Evolutionary conservation across 2,797 vertebrate species (phyloP), one percentile per base, ranked within the genome.

Genomic region (Centroberyx gerrardi): DNA sequence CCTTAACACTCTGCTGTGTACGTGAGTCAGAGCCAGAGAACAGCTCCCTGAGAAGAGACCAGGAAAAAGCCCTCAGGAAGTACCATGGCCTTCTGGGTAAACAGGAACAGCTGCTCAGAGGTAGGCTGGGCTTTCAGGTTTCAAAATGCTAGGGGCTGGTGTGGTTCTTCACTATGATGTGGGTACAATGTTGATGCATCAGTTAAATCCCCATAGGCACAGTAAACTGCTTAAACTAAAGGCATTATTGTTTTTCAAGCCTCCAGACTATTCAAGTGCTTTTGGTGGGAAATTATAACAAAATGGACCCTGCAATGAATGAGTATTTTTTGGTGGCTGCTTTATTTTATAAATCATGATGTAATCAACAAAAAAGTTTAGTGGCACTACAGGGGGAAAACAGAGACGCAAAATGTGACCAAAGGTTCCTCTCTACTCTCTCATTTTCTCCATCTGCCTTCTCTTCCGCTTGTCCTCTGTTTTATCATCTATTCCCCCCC

Each of bases 21-120:
- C 97, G 93, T 72, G 97, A 99, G 80, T 96, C 98, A 65, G 97
- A 98, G 49, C 94, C 95, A 83, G 97, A 98, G 81, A 98, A 97
- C 76, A 96, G 97, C 49, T 96, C 95, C 0, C 81, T 98, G 58
- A 97, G 96, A 91, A 97, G 97, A 87, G 98, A 99, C 62, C 97
- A 97, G 87, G 98, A 99, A 80, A 99, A 99, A 92, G 96, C 97
- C 10, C 92, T 95, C 46, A 98, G 97, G 90, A 99, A 99, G 68
- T 99, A 98, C 85, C 97, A 97, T 60, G 96, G 96, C 0, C 95
- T 99, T 53, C 95, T 98, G 84, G 92, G 94, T 66, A 99, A 99
- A 87, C 98, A 99, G 91, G 98, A 99, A 1, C 97, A 99, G 87
- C 95, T 99, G 7, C 94, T 99, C 77, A 93, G 97, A 96, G 98